Conservation (phyloP, 2,797 vertebrate genomes). For the Propithecus perrieri region DNA sequence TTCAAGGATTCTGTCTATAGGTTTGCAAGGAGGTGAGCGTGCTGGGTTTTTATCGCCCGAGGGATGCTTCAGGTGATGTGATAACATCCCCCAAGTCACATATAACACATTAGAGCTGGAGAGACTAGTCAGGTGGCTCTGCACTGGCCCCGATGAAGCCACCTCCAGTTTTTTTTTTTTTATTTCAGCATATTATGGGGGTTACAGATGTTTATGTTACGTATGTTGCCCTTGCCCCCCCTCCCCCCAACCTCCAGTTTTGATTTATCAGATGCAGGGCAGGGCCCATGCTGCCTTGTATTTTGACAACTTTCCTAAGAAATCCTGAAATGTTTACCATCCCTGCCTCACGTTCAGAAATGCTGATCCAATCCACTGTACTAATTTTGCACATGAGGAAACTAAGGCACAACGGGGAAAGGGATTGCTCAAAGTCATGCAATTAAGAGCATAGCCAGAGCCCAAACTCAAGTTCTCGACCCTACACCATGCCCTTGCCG, state of each 20-base stretch:
- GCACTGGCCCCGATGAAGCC: too few relatives aligned
- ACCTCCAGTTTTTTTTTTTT: neutral
- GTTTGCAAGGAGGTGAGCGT: neutral
- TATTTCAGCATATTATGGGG: too few relatives aligned
- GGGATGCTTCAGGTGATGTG: neutral
- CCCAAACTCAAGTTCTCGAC: neutral
- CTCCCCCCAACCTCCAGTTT: neutral
- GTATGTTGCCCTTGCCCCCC: too few relatives aligned
- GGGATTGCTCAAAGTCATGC: neutral
- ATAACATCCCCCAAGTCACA: neutral
- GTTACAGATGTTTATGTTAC: too few relatives aligned
- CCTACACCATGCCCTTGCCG: fast-evolving
- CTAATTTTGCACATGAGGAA: neutral
- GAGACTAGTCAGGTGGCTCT: neutral
- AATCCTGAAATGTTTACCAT: neutral
- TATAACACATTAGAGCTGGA: neutral
- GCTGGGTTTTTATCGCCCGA: neutral
- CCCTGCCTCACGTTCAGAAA: neutral
- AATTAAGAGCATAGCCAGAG: neutral
- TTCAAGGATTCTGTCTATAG: neutral
- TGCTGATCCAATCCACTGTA: too few relatives aligned
- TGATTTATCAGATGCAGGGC: neutral
- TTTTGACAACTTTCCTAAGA: neutral
- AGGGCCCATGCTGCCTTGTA: neutral
- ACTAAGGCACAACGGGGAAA: neutral